These are phyloP conservation scores for Drosophila parthenogenetica DNA, from an alignment of 2,888 invertebrate species.

Conservation along the genomic window DNA sequence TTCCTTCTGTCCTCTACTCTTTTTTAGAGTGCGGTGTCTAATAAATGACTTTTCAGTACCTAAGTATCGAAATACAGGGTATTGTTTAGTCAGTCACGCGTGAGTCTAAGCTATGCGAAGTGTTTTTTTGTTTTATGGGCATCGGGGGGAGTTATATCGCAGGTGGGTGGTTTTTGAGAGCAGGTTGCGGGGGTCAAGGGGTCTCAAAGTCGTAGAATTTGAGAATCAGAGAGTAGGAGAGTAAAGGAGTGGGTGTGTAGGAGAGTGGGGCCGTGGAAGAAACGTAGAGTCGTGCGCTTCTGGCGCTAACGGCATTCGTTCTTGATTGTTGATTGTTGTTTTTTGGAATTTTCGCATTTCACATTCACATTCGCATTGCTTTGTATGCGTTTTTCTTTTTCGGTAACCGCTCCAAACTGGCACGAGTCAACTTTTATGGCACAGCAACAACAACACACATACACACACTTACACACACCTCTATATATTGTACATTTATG, in stretches of 20 bases:
- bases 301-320: slow-evolving; percentile 61
- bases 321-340: slow-evolving; percentile 69
- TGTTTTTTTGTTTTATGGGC: slow-evolving; percentile 11
- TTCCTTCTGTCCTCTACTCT: no score
- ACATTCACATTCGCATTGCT: slow-evolving; percentile 54
- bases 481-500: neutral
- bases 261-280: neutral
- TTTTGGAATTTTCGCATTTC: slow-evolving; percentile 65
- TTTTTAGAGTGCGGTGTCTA: no score
- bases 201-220: neutral
- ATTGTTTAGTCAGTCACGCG: neutral
- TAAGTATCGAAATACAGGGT: neutral
- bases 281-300: slow-evolving; percentile 24
- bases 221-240: no score
- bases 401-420: slow-evolving; percentile 63
- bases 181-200: neutral
- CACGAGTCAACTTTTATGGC: slow-evolving; percentile 76
- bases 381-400: slow-evolving; percentile 48
- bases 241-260: no score
- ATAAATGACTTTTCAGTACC: no score
- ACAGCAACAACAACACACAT: slow-evolving; percentile 35
- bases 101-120: neutral
- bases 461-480: slow-evolving; percentile 10
- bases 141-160: neutral
- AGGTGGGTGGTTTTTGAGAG: neutral